A percentile compares a stretch with the other conserved stretches of the same genome.
Conservation (phyloP, 2,797 vertebrate genomes). For the Pogonophryne albipinna region DNA sequence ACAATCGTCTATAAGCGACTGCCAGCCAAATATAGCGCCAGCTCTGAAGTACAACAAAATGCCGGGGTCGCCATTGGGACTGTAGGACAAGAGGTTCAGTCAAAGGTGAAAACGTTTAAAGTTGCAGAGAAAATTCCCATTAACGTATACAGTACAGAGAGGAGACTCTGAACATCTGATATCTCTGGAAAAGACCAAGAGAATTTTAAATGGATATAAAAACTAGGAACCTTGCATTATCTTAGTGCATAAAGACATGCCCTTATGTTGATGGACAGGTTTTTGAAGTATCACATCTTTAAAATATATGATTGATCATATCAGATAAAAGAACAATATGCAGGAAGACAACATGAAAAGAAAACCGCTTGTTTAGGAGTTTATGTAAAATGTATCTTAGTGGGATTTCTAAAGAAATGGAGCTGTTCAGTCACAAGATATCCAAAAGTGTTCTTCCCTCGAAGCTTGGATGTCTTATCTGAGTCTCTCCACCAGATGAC, state of each 20-base stretch:
- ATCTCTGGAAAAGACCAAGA: slow-evolving; percentile 42
- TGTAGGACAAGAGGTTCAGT: slow-evolving; percentile 71
- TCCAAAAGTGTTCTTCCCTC: slow-evolving; percentile 17
- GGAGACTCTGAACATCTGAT: slow-evolving; percentile 49
- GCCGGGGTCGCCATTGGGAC: slow-evolving; percentile 70
- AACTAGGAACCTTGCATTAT: slow-evolving; percentile 72
- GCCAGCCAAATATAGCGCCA: slow-evolving; percentile 73
- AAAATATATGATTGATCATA: slow-evolving; percentile 61
- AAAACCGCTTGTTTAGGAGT: slow-evolving; percentile 60
- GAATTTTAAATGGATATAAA: slow-evolving; percentile 61
- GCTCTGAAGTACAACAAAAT: slow-evolving; percentile 68
- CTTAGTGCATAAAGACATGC: slow-evolving; percentile 85
- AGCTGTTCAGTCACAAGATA: slow-evolving; percentile 43
- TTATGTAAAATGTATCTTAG: slow-evolving; percentile 56
- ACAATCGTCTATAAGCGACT: slow-evolving; percentile 74
- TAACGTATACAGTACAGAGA: slow-evolving; percentile 67
- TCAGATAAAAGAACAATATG: slow-evolving; percentile 42
- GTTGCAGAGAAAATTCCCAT: slow-evolving; percentile 69
- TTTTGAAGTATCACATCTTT: slow-evolving; percentile 70
- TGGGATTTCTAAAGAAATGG: slow-evolving; percentile 46
- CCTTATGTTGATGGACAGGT: slow-evolving; percentile 71
- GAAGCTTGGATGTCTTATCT: slow-evolving; percentile 48
- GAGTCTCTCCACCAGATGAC: slow-evolving; percentile 73
- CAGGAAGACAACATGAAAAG: slow-evolving; percentile 32
- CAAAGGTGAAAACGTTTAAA: slow-evolving; percentile 68